phyloP scores from a whole-genome alignment of 1,140 invertebrate species.

The Bombus soroeensis region DNA sequence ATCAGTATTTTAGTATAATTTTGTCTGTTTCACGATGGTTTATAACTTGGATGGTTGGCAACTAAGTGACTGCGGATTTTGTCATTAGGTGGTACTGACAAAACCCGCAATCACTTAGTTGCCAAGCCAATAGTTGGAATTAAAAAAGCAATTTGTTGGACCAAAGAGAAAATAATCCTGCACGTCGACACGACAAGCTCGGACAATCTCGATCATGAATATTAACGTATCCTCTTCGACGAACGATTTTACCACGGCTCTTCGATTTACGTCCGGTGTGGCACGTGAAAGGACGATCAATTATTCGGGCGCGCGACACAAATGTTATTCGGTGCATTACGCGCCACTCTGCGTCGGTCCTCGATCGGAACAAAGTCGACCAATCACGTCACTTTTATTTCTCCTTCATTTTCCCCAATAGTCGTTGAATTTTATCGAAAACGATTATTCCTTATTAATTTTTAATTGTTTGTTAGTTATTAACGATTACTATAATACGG shows the following conservation, averaged over 20 bases:
- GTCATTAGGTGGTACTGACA: no score
- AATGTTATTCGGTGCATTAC: slow-evolving; percentile 53
- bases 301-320: slow-evolving; percentile 50
- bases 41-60: no score
- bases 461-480: no score
- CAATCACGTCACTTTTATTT: slow-evolving; percentile 12
- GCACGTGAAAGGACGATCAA: slow-evolving; percentile 54
- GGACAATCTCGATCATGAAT: slow-evolving; percentile 39
- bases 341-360: background rate
- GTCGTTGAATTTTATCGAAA: background rate
- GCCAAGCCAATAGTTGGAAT: no score
- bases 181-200: background rate
- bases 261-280: slow-evolving; percentile 46
- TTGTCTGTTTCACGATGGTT: no score
- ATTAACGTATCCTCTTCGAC: slow-evolving; percentile 34
- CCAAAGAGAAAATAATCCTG: slow-evolving; percentile 13
- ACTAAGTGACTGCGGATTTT: no score
- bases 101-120: no score
- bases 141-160: background rate
- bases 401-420: no score
- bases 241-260: slow-evolving; percentile 45
- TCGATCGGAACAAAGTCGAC: background rate
- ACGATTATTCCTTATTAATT: no score
- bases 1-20: no score
- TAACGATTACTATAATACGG: no score